Evolutionary conservation across 2,113 vertebrate genomes (phyloP).

Genomic region (Peromyscus polionotus): DNA sequence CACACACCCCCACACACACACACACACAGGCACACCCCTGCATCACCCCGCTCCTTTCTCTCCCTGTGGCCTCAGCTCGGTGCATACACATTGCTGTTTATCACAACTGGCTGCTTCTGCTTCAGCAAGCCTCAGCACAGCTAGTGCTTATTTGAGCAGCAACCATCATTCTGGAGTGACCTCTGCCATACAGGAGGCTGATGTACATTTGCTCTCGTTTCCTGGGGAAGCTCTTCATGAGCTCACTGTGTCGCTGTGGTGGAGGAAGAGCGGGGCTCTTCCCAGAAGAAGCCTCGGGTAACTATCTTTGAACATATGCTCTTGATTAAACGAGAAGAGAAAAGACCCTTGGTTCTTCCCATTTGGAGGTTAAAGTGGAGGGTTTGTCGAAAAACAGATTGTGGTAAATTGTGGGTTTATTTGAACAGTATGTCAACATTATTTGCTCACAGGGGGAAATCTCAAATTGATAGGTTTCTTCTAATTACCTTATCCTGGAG

Average conservation of each 20-base stretch:
- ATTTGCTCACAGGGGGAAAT: slow-evolving; percentile 83
- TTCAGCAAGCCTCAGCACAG: neutral
- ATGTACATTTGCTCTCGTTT: slow-evolving; percentile 65
- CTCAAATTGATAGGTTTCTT: slow-evolving; percentile 86
- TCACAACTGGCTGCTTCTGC: neutral
- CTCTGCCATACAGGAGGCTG: slow-evolving; percentile 63
- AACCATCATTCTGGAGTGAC: slow-evolving; percentile 69
- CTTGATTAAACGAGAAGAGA: slow-evolving; percentile 87
- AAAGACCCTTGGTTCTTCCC: slow-evolving; percentile 85
- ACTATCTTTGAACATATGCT: slow-evolving; percentile 88
- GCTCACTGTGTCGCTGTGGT: slow-evolving; percentile 76
- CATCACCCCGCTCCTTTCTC: neutral
- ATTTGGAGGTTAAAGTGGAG: slow-evolving; percentile 87
- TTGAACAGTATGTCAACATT: slow-evolving; percentile 87
- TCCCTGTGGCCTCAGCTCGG: neutral
- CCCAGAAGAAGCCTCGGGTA: slow-evolving; percentile 79
- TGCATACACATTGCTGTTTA: slow-evolving; percentile 13
- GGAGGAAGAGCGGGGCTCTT: slow-evolving; percentile 74
- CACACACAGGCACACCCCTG: neutral
- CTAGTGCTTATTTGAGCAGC: slow-evolving; percentile 52
- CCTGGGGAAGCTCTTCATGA: slow-evolving; percentile 69
- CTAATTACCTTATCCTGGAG: slow-evolving; percentile 86
- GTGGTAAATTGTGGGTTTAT: slow-evolving; percentile 87
- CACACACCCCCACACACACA: too few species aligned
- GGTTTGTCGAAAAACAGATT: slow-evolving; percentile 88